These are phyloP conservation scores for Alces alces DNA, from an alignment of 2,113 vertebrate species.

Conservation along the genomic window DNA sequence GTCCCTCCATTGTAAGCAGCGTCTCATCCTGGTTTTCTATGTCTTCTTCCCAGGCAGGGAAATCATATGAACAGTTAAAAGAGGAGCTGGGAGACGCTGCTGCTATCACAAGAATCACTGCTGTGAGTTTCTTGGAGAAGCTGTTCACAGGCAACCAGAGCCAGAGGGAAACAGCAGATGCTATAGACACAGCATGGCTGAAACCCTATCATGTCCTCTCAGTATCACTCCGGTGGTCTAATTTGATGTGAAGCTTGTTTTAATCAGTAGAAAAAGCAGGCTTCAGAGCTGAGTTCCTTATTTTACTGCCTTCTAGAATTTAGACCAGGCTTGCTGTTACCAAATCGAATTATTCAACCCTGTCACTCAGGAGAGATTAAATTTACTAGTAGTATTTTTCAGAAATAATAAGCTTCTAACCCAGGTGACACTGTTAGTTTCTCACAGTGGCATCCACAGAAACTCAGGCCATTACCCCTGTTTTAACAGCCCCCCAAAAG, in stretches of 20 bases:
- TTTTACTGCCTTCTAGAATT: background rate
- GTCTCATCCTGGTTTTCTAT: background rate
- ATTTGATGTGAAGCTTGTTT: background rate
- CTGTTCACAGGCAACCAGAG: background rate
- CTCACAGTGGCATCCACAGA: background rate
- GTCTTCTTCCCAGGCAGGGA: conserved; percentile 82
- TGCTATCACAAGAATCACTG: conserved; percentile 63
- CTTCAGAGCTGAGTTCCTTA: background rate
- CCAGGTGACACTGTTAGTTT: background rate
- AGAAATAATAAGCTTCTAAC: conserved; percentile 17
- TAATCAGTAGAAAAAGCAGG: background rate
- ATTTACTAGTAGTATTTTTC: background rate
- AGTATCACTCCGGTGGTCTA: background rate
- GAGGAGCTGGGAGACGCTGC: conserved; percentile 82
- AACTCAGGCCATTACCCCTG: background rate
- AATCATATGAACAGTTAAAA: conserved; percentile 89
- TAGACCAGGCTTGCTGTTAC: background rate
- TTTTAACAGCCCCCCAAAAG: background rate
- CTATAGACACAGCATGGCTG: background rate
- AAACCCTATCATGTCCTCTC: background rate
- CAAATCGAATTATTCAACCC: background rate
- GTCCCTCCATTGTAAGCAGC: background rate
- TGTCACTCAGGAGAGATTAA: conserved; percentile 1
- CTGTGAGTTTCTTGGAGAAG: conserved; percentile 71
- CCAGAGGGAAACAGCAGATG: background rate